Base-by-base conservation (phyloP, 2,113 vertebrate genomes). In the Eupsittula cactorum region DNA sequence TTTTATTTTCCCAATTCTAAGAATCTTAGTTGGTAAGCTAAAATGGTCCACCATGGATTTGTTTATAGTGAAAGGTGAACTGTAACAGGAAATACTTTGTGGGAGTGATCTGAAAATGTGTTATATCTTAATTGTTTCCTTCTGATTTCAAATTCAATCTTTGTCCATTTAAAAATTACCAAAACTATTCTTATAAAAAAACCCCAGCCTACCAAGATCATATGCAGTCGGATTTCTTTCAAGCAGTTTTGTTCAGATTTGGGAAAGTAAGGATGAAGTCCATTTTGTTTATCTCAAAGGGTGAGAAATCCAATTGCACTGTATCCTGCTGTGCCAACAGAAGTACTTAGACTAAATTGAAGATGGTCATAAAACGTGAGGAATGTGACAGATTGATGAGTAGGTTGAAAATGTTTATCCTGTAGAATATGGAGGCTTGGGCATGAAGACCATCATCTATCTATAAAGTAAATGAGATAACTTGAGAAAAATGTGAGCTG, bases 401-500 rank as follows among this genome's bases (percentile, higher is more conserved):
- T 92, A 75, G 88, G 70, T 93, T 92, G 86, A 82, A 95, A 95
- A 83, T 91, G 74, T 96, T 97, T 96, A 94, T 88, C 69, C 76
- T 94, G 73, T 93, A 83, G 90, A 92, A 60, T 95, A 82, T 33
- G 80, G 92, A 96, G 65, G 55, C 83, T 92, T 85, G 41, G 21
- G 77, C 65, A 89, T 92, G 83, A 93, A 92, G 96, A 95, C 69
- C 41, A 35, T 92, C 92, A 97, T 97, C 93, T 89, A 92, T 96
- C 96, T 92, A 59, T 94, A 86, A 92, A 95, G 90, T 23, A 87
- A 93, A 94, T 92, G 79, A 93, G 95, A 89, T 96, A 96, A 96
- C 95, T 87, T 85, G 74, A 92, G 90, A 97, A 95, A 96, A 94
- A 96, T 96, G 90, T 93, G 95, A 96, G 65, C 75, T 55, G 80